Base-by-base conservation (phyloP, 2,888 invertebrate species). In the Aphrophora alni region DNA sequence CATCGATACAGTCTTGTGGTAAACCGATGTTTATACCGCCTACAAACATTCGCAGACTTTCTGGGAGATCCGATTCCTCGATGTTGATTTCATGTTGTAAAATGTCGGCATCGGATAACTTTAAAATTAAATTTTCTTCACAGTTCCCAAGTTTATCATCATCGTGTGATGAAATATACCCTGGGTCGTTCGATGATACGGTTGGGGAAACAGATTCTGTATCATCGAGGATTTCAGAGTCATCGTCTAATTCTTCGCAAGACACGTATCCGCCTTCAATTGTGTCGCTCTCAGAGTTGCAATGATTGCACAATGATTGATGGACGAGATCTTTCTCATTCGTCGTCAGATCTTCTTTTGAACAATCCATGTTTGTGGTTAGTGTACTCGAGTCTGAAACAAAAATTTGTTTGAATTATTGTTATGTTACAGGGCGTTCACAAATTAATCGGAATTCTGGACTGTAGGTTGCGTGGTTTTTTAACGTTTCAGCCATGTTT, bases 1-100 rank as follows among this genome's bases (percentile, higher is more conserved):
- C 81, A 1, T 86, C 83, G 3, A 84, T 68, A 4, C 84, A 74
- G 25, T 79, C 78, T 68, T 59, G 33, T 2, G 78, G 78, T 68
- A 79, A 59, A 10, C 68, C 68, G 68, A 21, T 26, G 38, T 74
- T 33, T 68, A 79, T 21, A 14, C 78, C 78, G 33, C 26, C 68
- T 8, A 79, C 21, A 10, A 79, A 17, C 17, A 38, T 17, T 33
- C 38, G 78, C 0, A 79, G 33, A 28, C 51, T 59, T 51, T 28
- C 4, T 1, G 72, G 78, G 5, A 14, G 1, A 38, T 38, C 38
- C 12, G 1, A 27, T 73, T 3, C 25, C 5, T 71, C 71, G 5
- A 71, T 71, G 10, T 26, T 4, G 24, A 26, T 27, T 70, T 70
- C 27, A 26, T 70, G 25, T 10, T 5, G 14, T 44, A 44, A 44